These are phyloP conservation scores for Microtus obscurus DNA, from an alignment of 2,797 vertebrate genomes.

Conservation along the genomic window DNA sequence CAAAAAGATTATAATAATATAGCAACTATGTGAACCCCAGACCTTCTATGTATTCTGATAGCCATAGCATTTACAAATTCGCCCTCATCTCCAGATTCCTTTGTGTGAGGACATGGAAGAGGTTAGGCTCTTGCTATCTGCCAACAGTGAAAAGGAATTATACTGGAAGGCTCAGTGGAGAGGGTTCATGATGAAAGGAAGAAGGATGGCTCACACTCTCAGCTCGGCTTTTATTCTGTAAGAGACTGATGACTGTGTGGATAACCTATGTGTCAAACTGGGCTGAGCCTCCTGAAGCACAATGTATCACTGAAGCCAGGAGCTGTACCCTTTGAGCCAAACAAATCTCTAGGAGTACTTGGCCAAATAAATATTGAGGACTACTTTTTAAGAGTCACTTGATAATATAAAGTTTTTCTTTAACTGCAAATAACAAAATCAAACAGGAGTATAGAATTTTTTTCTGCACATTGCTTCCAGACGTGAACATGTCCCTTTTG, in stretches of 20 bases:
- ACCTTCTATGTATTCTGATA: background rate
- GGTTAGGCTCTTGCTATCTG: background rate
- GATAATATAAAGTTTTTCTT: slow-evolving; percentile 33
- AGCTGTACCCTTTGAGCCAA: background rate
- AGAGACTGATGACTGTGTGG: background rate
- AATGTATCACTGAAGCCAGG: background rate
- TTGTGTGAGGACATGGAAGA: slow-evolving; percentile 18
- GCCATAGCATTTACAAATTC: slow-evolving; percentile 4
- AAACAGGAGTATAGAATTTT: background rate
- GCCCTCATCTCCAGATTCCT: background rate
- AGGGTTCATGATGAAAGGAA: background rate
- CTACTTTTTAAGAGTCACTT: slow-evolving; percentile 15
- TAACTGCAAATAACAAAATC: background rate
- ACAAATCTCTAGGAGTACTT: background rate
- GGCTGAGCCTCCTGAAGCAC: background rate
- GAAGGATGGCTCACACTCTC: background rate
- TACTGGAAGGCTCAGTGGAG: background rate
- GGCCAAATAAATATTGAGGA: slow-evolving; percentile 8
- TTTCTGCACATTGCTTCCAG: background rate
- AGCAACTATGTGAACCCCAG: background rate
- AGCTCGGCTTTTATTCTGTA: background rate
- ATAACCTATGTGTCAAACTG: background rate
- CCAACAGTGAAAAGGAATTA: background rate
- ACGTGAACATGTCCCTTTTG: slow-evolving; percentile 3
- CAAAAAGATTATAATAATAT: background rate